phyloP scores from a whole-genome alignment of 2,113 vertebrate genomes.

The Ptilorrhoa leucosticta region DNA sequence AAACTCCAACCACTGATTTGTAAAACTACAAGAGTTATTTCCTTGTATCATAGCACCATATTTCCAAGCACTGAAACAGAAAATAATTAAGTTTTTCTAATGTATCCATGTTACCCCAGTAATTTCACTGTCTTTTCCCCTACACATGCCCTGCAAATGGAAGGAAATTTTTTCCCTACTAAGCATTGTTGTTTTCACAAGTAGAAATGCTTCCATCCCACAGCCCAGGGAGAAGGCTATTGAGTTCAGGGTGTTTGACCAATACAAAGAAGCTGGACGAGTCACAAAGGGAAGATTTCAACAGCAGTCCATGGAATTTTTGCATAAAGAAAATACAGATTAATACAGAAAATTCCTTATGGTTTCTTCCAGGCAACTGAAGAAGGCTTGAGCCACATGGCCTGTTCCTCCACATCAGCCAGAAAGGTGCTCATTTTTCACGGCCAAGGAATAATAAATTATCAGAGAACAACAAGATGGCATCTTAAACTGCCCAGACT shows the following conservation, averaged over 20 bases:
- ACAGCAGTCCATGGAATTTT: not conserved
- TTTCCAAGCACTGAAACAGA: not conserved
- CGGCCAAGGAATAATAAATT: not conserved
- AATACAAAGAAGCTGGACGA: not conserved
- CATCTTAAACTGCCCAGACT: not conserved
- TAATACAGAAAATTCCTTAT: not conserved
- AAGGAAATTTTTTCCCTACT: not conserved
- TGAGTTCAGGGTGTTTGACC: not conserved
- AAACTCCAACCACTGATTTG: not conserved
- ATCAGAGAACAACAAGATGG: not conserved
- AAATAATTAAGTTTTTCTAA: not conserved
- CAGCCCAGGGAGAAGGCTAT: accelerated
- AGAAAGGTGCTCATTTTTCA: not conserved
- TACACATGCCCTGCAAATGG: not conserved
- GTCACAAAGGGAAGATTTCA: not conserved
- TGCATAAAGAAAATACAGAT: not conserved
- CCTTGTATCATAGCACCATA: not conserved
- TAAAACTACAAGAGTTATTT: not conserved
- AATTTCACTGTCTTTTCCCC: not conserved
- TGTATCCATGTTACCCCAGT: too few species aligned
- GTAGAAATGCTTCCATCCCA: not conserved
- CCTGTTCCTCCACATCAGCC: not conserved
- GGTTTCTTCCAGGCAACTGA: not conserved
- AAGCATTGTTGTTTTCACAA: not conserved
- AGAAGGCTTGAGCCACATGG: not conserved